Base-by-base conservation (phyloP, 1,140 invertebrate genomes). In the Drosophila murphyi region DNA sequence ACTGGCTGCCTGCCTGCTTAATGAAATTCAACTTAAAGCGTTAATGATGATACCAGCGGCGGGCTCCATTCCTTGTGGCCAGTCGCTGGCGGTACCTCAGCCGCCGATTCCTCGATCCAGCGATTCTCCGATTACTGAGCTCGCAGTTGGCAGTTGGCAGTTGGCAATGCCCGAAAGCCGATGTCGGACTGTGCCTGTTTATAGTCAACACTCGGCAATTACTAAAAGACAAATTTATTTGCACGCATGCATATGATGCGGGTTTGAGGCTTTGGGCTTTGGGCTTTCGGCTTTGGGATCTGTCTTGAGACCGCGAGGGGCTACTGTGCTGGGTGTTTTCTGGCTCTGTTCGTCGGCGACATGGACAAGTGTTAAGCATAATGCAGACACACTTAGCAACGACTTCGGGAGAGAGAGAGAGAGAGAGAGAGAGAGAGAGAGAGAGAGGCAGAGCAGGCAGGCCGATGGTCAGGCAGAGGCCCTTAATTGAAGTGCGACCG, bases 171-270 rank as follows among this genome's bases (percentile, higher is more conserved):
- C 62, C 63, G 70, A 52, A 59, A 47, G 70, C 51, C 54, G 55
- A 52, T 70, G 57, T 70, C 71, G 60, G 68, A 59, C 67, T 75
- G 73, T 69, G 72, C 71, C 72, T 76, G 73, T 76, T 76, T 76
- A 76, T 76, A 76, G 73, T 72, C 71, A 77, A 74, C 81, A 80
- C 85, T 65, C 55, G 80, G 88, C 88, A 91, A 91, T 91, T 91
- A 91, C 88, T 88, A 91, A 83, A 91, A 91, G 88, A 91, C 88
- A 91, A 91, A 91, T 91, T 91, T 91, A 91, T 91, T 91, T 91
- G 88, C 85, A 89, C 85, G 86, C 86, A 89, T 89, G 85, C 77
- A 80, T 76, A 80, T 74, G 64, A 68, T 72, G 71, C 71, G 82
- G 82, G 72, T 20, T 69, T 32, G 32, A n/a, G 34, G 35, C 48